Percentiles rank a stretch among this genome's conserved stretches.
Conservation (phyloP, 2,888 invertebrate species). For the Eristalinus aeneus region DNA sequence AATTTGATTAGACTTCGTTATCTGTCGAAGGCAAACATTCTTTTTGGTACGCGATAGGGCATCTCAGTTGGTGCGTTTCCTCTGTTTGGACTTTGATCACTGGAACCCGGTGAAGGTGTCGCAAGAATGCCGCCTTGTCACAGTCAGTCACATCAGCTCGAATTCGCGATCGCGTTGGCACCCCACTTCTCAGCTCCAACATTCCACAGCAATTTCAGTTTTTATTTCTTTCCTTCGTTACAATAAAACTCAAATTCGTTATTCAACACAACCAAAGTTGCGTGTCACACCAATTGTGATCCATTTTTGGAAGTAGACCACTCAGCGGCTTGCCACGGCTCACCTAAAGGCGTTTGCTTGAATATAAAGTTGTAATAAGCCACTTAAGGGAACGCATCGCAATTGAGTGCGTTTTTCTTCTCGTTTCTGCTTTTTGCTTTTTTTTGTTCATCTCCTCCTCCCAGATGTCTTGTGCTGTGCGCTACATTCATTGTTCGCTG, state of each 20-base stretch:
- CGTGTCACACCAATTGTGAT: slow-evolving; percentile 33
- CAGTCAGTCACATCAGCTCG: background rate
- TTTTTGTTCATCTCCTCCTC: background rate
- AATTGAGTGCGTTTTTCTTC: background rate
- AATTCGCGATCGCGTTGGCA: background rate
- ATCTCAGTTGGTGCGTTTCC: background rate
- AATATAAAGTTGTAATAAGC: slow-evolving; percentile 61
- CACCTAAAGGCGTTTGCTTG: slow-evolving; percentile 46
- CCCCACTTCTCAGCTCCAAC: background rate
- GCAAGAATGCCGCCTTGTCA: background rate
- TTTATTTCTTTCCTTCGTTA: background rate
- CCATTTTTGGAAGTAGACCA: slow-evolving; percentile 53
- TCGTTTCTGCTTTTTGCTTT: background rate
- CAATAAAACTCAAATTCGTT: slow-evolving; percentile 22
- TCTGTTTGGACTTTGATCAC: background rate
- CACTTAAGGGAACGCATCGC: slow-evolving; percentile 41
- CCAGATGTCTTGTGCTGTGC: slow-evolving; percentile 43
- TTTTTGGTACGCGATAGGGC: background rate
- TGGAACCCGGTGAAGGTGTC: background rate
- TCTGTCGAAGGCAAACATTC: background rate
- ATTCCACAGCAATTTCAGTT: background rate
- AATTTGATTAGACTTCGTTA: background rate
- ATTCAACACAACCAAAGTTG: slow-evolving; percentile 33
- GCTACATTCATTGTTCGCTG: slow-evolving; percentile 42
- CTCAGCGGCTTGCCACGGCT: slow-evolving; percentile 46